phyloP scores from a whole-genome alignment of 92 coral and sea anemone genomes.

The Siderastrea siderea region DNA sequence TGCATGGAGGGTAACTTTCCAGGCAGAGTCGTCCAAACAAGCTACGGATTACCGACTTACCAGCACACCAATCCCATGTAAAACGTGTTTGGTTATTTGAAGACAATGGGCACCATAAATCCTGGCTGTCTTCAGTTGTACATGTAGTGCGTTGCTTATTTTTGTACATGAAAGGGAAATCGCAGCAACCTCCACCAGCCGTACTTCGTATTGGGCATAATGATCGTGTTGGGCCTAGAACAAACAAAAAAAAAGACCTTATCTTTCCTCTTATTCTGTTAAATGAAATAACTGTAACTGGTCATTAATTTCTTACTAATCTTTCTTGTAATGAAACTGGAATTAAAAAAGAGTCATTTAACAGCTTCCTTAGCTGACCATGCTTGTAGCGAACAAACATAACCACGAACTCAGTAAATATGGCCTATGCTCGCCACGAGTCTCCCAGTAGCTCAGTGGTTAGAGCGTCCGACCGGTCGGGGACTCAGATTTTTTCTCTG shows the following conservation, averaged over 20 bases:
- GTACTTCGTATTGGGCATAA: constrained; percentile 63
- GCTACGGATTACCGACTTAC: constrained; percentile 19
- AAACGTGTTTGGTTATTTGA: not conserved
- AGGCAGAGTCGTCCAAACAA: not conserved
- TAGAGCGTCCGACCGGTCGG: too few species aligned
- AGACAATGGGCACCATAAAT: constrained; percentile 58
- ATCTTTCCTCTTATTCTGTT: not conserved
- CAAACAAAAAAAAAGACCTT: not conserved
- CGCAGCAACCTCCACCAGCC: constrained; percentile 62
- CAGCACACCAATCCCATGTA: constrained; percentile 31
- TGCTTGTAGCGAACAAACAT: too few species aligned
- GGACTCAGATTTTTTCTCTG: too few species aligned
- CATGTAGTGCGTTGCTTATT: constrained; percentile 17
- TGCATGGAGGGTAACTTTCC: not conserved
- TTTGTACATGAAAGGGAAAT: constrained; percentile 56
- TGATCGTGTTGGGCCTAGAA: constrained; percentile 45
- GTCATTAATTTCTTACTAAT: not conserved
- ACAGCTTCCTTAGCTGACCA: too few species aligned
- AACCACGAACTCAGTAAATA: too few species aligned
- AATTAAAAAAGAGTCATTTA: too few species aligned
- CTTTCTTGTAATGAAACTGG: too few species aligned
- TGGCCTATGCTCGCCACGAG: too few species aligned
- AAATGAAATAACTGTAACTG: not conserved
- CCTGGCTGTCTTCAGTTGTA: not conserved
- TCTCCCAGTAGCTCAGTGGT: too few species aligned